Conservation (phyloP, 2,888 invertebrate genomes). For the Patella depressa region DNA sequence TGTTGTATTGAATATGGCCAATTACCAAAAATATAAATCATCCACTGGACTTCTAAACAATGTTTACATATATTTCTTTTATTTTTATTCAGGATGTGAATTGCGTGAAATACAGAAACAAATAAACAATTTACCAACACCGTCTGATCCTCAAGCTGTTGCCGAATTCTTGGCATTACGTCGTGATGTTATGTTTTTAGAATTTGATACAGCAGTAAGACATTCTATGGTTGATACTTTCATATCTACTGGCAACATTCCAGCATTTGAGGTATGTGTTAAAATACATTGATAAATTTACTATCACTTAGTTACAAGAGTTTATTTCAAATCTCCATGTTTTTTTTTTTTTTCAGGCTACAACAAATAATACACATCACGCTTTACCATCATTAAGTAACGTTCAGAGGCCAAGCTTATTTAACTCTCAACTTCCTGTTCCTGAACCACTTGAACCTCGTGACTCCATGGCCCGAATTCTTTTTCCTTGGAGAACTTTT, state of each 20-base stretch:
- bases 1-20: too few species aligned
- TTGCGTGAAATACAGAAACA: slow-evolving; percentile 70
- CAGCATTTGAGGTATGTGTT: slow-evolving; percentile 62
- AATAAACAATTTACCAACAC: slow-evolving; percentile 60
- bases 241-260: slow-evolving; percentile 65
- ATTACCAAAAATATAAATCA: too few species aligned
- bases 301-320: neutral
- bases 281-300: neutral
- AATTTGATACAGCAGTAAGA: slow-evolving; percentile 69
- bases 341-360: slow-evolving; percentile 48
- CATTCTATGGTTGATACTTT: slow-evolving; percentile 69
- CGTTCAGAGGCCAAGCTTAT: slow-evolving; percentile 55
- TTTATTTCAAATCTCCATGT: neutral
- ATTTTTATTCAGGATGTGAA: slow-evolving; percentile 61
- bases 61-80: neutral
- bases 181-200: slow-evolving; percentile 69
- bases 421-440: slow-evolving; percentile 57
- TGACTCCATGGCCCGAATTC: slow-evolving; percentile 54
- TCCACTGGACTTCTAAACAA: neutral
- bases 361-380: slow-evolving; percentile 64
- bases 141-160: slow-evolving; percentile 59
- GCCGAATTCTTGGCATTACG: slow-evolving; percentile 61
- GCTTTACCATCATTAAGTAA: slow-evolving; percentile 67
- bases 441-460: slow-evolving; percentile 69
- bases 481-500: slow-evolving; percentile 68